phyloP scores from a whole-genome alignment of 2,888 invertebrate genomes.

The Tachystola acroxantha region DNA sequence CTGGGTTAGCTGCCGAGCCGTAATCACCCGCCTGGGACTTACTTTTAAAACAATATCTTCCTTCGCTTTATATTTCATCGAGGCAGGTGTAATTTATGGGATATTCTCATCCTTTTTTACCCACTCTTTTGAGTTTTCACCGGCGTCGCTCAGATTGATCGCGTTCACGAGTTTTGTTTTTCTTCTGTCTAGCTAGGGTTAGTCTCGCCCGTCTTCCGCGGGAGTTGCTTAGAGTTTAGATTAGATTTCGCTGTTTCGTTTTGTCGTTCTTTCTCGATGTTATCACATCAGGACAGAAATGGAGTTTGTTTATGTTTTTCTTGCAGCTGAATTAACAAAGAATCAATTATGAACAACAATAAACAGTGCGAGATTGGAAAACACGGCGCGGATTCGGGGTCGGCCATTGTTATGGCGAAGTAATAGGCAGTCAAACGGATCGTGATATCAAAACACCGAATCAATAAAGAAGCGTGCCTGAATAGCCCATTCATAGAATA shows the following conservation, averaged over 20 bases:
- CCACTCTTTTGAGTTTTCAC: slow-evolving; percentile 56
- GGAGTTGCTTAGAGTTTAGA: slow-evolving; percentile 64
- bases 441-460: slow-evolving; percentile 62
- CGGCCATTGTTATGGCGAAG: slow-evolving; percentile 57
- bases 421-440: slow-evolving; percentile 55
- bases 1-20: slow-evolving; percentile 57
- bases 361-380: slow-evolving; percentile 50
- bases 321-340: slow-evolving; percentile 43
- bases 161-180: slow-evolving; percentile 63
- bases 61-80: slow-evolving; percentile 62
- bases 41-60: slow-evolving; percentile 71
- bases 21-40: slow-evolving; percentile 64
- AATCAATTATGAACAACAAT: slow-evolving; percentile 63
- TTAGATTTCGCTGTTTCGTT: slow-evolving; percentile 55
- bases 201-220: slow-evolving; percentile 53
- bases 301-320: slow-evolving; percentile 20
- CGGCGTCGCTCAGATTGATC: slow-evolving; percentile 49
- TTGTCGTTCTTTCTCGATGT: slow-evolving; percentile 32
- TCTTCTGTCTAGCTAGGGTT: slow-evolving; percentile 68
- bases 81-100: slow-evolving; percentile 69
- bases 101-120: slow-evolving; percentile 46
- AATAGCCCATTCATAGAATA: slow-evolving; percentile 51
- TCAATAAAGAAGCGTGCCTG: slow-evolving; percentile 57
- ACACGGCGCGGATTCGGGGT: slow-evolving; percentile 44
- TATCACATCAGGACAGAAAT: background rate